Evolutionary conservation across 2,797 vertebrate species (phyloP).

Genomic region (Lithobates pipiens): DNA sequence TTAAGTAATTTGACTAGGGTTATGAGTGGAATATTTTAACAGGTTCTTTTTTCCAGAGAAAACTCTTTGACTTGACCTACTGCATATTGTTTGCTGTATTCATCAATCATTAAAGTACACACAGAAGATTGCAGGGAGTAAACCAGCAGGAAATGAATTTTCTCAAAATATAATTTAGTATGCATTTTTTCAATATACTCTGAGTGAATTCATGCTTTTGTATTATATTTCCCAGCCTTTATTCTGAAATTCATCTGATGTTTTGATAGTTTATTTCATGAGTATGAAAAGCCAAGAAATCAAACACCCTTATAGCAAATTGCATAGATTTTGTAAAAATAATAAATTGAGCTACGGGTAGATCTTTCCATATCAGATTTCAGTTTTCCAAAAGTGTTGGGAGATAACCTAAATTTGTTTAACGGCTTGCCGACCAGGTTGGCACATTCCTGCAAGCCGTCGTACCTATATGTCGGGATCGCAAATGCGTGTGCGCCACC

Average conservation of each 20-base stretch:
- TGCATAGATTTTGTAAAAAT: no score
- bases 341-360: no score
- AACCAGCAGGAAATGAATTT: conserved; percentile 39
- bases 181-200: conserved; percentile 23
- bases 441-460: no score
- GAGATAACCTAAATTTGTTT: no score
- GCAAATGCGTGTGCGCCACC: no score
- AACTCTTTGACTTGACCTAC: conserved; percentile 38
- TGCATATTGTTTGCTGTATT: conserved; percentile 41
- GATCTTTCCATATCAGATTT: no score
- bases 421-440: no score
- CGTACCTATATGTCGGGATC: no score
- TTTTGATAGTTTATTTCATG: background rate
- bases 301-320: no score
- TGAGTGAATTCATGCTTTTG: conserved; percentile 23
- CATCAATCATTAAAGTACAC: conserved; percentile 40
- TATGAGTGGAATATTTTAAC: conserved; percentile 22
- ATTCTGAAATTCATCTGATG: background rate
- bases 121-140: conserved; percentile 38
- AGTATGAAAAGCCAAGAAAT: background rate
- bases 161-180: conserved; percentile 25
- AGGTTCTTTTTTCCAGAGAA: conserved; percentile 25
- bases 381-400: no score
- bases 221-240: background rate
- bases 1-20: conserved; percentile 1